Conservation (phyloP, 2,888 invertebrate genomes). For the Drosophila peninsularis region DNA sequence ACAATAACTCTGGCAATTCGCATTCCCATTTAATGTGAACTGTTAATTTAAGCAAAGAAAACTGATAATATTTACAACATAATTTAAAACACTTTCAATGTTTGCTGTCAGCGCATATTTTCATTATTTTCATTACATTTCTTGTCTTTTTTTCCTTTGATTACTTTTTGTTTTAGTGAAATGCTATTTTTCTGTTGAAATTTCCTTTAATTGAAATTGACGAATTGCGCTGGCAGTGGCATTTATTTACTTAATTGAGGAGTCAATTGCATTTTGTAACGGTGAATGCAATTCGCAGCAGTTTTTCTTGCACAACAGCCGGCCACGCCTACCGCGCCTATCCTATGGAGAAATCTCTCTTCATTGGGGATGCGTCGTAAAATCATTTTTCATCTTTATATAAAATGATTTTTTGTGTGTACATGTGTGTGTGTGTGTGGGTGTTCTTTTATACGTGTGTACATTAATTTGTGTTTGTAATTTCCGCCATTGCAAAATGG, state of each 20-base stretch:
- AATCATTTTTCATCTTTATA: constrained; percentile 53
- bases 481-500: constrained; percentile 71
- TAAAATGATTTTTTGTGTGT: constrained; percentile 39
- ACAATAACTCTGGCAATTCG: not conserved
- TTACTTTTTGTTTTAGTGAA: constrained; percentile 5
- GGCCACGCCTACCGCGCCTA: not conserved
- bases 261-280: constrained; percentile 52
- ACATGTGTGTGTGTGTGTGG: not conserved
- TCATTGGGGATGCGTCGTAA: constrained; percentile 5
- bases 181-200: constrained; percentile 8
- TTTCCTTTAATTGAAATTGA: constrained; percentile 69
- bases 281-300: constrained; percentile 32
- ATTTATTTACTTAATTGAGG: constrained; percentile 72
- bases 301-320: constrained; percentile 34
- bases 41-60: not conserved
- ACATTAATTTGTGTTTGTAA: constrained; percentile 69
- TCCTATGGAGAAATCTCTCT: not conserved
- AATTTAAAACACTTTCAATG: constrained; percentile 68
- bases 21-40: not conserved
- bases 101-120: constrained; percentile 58
- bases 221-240: constrained; percentile 52
- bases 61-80: constrained; percentile 1
- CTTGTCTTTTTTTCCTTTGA: not conserved
- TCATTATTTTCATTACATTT: not conserved
- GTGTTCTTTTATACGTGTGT: not conserved